phyloP scores from a whole-genome alignment of 2,113 vertebrate genomes.

The Ifrita kowaldi region DNA sequence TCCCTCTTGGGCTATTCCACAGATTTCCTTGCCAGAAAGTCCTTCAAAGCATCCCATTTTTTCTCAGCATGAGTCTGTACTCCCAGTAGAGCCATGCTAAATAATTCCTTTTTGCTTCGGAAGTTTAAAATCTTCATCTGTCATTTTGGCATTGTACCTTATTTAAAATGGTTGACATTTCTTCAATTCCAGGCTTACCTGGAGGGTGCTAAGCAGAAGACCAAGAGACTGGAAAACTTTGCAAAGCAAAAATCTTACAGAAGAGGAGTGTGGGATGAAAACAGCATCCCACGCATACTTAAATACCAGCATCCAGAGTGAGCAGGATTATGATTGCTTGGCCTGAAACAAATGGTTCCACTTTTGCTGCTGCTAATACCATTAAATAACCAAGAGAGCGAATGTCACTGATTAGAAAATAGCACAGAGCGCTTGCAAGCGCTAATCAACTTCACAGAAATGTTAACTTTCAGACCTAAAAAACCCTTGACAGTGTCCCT shows the following conservation, averaged over 20 bases:
- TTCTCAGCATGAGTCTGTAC: neutral
- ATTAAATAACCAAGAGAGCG: slow-evolving; percentile 25
- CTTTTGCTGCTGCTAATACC: slow-evolving; percentile 32
- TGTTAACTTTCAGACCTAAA: slow-evolving; percentile 32
- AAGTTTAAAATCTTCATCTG: slow-evolving; percentile 55
- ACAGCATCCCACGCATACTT: slow-evolving; percentile 41
- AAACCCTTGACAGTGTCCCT: slow-evolving; percentile 9
- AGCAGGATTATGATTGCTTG: slow-evolving; percentile 44
- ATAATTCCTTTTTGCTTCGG: slow-evolving; percentile 55
- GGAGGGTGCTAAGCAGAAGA: slow-evolving; percentile 50
- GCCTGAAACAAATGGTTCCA: slow-evolving; percentile 55
- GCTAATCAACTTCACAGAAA: slow-evolving; percentile 27
- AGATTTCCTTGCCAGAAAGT: slow-evolving; percentile 13
- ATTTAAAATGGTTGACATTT: slow-evolving; percentile 50
- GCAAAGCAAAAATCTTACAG: slow-evolving; percentile 20
- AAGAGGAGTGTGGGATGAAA: slow-evolving; percentile 30
- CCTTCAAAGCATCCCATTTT: slow-evolving; percentile 36
- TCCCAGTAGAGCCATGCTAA: slow-evolving; percentile 49
- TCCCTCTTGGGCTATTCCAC: slow-evolving; percentile 28
- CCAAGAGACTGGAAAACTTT: slow-evolving; percentile 54
- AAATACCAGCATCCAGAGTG: slow-evolving; percentile 41
- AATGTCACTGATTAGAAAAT: slow-evolving; percentile 25
- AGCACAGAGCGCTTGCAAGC: neutral
- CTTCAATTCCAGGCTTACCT: slow-evolving; percentile 54
- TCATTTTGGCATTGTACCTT: slow-evolving; percentile 37